Base-by-base conservation (phyloP, 2,797 vertebrate species). In the Pangasius macronema region DNA sequence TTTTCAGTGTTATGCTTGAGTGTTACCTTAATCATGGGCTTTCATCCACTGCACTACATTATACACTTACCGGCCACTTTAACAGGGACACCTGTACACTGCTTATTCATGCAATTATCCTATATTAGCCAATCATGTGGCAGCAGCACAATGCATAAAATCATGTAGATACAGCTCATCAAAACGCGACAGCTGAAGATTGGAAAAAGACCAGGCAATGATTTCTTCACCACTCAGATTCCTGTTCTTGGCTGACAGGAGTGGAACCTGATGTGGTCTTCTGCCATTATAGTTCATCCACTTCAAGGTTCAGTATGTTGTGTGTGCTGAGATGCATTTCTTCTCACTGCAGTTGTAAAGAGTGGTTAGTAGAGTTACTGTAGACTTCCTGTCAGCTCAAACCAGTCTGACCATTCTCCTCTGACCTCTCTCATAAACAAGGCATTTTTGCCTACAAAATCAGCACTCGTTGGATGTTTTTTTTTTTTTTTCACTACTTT, bases 21-120 rank as follows among this genome's bases (percentile, higher is more conserved):
- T 61, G 51, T 85, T 36, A 85, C 27, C 27, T 75, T 61, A n/a
- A 85, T 85, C 36, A 85, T 49, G 55, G 61, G 42, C 67, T 72
- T 84, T 84, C 33, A 39, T 67, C 8, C 59, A 61, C 53, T 46
- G 83, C 55, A 73, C 61, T 59, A 73, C 20, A 39, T 84, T 70
- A 84, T 39, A 42, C 33, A 51, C 27, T 49, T 82, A 65, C 39
- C 5, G 59, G 24, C 59, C 42, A 65, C 39, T 61, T 63, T 83
- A 67, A 63, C 27, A 65, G 7, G 39, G 42, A 65, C 59, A 53
- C 49, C 67, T 84, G 65, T 36, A 83, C 81, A 49, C 27, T 22
- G 81, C 14, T 68, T 83, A 84, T 55, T 70, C 61, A 83, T 67
- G 16, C 39, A 83, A 14, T 49, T 72, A 33, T 68, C 46, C 63